These are phyloP conservation scores for Amphimedon queenslandica DNA, from an alignment of 37 sponge, comb jelly and placozoan species.

Conservation along the genomic window DNA sequence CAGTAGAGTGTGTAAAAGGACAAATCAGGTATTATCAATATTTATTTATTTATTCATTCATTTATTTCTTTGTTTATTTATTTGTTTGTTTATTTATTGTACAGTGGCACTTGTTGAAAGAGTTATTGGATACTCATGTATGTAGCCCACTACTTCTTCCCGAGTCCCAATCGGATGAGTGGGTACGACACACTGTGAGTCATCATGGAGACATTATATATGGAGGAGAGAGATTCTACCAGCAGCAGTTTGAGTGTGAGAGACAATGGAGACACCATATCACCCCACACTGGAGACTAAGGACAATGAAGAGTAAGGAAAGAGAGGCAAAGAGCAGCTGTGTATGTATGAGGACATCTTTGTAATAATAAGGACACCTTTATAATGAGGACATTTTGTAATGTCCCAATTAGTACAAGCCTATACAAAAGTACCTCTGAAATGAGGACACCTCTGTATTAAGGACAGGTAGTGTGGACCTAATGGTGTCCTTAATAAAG, in stretches of 20 bases:
- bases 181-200: constrained; percentile 19
- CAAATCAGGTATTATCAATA: constrained; percentile 6
- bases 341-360: too few species aligned
- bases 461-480: too few species aligned
- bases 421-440: too few species aligned
- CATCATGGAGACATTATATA: not conserved
- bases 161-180: constrained; percentile 49
- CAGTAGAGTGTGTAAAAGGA: constrained; percentile 7
- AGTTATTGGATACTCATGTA: constrained; percentile 54
- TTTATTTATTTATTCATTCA: too few species aligned
- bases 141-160: constrained; percentile 52
- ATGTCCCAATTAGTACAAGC: too few species aligned
- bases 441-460: too few species aligned
- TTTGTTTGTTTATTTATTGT: constrained; percentile 3
- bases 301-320: constrained; percentile 3
- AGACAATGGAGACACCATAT: constrained; percentile 32
- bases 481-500: too few species aligned
- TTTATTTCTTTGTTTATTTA: too few species aligned
- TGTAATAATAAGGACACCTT: too few species aligned
- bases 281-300: constrained; percentile 67
- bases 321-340: not conserved
- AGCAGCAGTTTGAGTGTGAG: constrained; percentile 51
- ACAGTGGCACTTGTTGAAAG: constrained; percentile 61
- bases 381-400: too few species aligned
- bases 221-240: constrained; percentile 7